Conservation (phyloP, 92 coral and sea anemone species). For the Zoanthus solanderi region DNA sequence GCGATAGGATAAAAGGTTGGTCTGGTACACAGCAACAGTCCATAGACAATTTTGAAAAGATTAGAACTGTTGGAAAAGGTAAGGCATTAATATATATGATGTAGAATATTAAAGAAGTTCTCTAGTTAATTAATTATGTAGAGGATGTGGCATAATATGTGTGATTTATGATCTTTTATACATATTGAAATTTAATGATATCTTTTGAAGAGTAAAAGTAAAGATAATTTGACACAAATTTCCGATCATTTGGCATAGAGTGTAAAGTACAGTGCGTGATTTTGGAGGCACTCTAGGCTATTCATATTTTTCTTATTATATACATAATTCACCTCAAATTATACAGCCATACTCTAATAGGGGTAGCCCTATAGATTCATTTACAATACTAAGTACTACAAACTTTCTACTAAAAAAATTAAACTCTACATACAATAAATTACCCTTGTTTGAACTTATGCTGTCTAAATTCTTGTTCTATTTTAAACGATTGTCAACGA, state of each 20-base stretch:
- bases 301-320: neutral
- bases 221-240: neutral
- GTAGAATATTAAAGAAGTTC: neutral
- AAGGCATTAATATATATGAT: neutral
- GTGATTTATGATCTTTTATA: no score
- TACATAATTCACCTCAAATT: neutral
- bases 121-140: no score
- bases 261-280: neutral
- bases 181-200: neutral
- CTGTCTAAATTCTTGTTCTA: neutral
- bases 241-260: neutral
- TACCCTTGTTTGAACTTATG: neutral
- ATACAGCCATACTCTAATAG: neutral
- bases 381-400: no score
- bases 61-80: slow-evolving; percentile 98
- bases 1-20: slow-evolving; percentile 96
- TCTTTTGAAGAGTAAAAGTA: neutral
- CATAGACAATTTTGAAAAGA: slow-evolving; percentile 96
- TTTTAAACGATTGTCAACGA: neutral
- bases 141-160: no score
- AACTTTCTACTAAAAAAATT: no score
- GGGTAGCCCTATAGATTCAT: neutral
- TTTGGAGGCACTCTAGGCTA: no score
- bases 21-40: slow-evolving; percentile 94
- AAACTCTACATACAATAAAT: neutral